Percentiles rank a stretch among this genome's conserved stretches.
Evolutionary conservation across 2,888 invertebrate species (phyloP).

Genomic region (Antitype chi): DNA sequence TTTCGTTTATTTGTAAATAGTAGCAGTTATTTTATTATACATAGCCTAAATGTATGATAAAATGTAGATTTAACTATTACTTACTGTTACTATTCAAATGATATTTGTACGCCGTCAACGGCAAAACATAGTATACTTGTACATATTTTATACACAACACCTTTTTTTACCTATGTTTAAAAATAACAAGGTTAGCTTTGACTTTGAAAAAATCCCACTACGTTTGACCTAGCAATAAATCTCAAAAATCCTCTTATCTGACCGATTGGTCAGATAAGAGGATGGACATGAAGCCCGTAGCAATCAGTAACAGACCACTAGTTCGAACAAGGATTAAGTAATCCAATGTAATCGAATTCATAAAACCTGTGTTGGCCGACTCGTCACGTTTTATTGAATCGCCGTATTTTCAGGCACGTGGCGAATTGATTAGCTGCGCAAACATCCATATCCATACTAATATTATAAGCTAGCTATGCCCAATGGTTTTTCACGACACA

Average conservation of each 20-base stretch:
- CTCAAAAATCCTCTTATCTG: constrained; percentile 21
- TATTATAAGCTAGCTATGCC: background rate
- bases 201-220: background rate
- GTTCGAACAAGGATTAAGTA: constrained; percentile 49
- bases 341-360: constrained; percentile 52
- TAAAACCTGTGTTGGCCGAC: constrained; percentile 41
- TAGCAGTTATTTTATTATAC: too few relatives aligned
- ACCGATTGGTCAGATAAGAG: too few relatives aligned
- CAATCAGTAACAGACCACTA: constrained; percentile 55
- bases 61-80: too few relatives aligned
- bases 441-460: background rate
- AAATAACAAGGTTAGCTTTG: too few relatives aligned
- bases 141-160: too few relatives aligned
- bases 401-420: constrained; percentile 34
- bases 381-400: constrained; percentile 59
- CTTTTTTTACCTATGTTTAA: too few relatives aligned
- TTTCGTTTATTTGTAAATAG: too few relatives aligned
- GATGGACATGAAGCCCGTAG: constrained; percentile 12
- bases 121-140: too few relatives aligned
- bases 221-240: constrained; percentile 12
- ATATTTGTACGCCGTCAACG: too few relatives aligned
- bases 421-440: constrained; percentile 41
- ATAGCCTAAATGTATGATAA: too few relatives aligned
- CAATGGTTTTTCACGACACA: background rate
- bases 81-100: too few relatives aligned